Base-by-base conservation (phyloP, 2,797 vertebrate genomes). In the Danio kyathit region DNA sequence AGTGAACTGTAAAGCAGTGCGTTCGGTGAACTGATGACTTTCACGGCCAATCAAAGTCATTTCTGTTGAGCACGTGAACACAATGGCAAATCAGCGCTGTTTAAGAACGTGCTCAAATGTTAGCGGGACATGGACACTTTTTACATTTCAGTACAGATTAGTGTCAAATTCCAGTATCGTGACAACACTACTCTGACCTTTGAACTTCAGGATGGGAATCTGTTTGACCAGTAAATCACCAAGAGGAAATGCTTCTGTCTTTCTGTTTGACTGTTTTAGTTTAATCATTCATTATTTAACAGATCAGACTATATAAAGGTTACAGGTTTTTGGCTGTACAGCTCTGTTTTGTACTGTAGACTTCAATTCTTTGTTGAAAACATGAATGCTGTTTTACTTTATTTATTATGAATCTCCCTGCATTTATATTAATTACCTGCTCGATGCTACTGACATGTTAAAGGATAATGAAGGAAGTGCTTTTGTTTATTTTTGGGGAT, bases 391-490 rank as follows among this genome's bases (percentile, higher is more conserved):
- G 16, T 48, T 44, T 60, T 49, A 6, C 10, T 59, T 61, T 70
- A 71, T 79, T 79, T 79, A 71, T 71, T 63, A 61, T 59, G 52
- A 71, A 52, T 21, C 46, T 79, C n/a, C n/a, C 56, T 72, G 57
- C 52, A 72, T 29, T 14, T 51, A 61, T 61, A 61, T 60, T n/a
- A 71, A 70, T 51, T 16, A 13, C 21, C 29, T 44, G 29, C 29
- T 41, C 11, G 49, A 29, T 29, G 29, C 76, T 79, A 41, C 65
- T 59, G 54, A 70, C 43, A 41, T 43, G 7, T 4, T 56, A 2
- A 79, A 51, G 9, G 52, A 59, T 41, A 43, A 79, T 79, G 46
- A 48, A 48, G 46, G 46, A 48, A 48, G 7, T 13, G 19, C 1
- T 48, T 67, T 16, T 19, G 3, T 19, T 69, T 17, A 0, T 5